These are phyloP conservation scores for Promerops cafer DNA, from an alignment of 2,113 vertebrate species.

Conservation along the genomic window DNA sequence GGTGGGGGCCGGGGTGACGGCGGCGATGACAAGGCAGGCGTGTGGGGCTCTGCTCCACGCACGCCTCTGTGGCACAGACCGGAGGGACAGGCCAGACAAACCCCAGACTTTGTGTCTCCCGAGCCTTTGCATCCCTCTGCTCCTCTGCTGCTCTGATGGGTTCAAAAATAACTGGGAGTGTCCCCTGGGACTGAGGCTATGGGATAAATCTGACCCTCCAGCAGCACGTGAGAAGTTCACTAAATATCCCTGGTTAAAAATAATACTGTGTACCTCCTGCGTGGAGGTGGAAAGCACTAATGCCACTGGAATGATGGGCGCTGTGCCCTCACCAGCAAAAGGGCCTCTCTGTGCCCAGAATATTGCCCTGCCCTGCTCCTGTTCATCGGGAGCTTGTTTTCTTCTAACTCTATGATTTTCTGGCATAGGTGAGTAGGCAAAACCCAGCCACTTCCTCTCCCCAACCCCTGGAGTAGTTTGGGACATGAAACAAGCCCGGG, in stretches of 20 bases:
- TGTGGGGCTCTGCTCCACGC: neutral
- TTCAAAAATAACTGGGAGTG: neutral
- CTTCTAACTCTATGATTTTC: neutral
- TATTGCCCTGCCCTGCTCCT: neutral
- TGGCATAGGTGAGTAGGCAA: neutral
- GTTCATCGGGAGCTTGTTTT: neutral
- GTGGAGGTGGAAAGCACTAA: neutral
- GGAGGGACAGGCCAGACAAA: neutral
- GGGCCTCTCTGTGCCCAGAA: neutral
- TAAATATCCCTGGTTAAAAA: neutral
- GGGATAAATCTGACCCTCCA: constrained; percentile 7
- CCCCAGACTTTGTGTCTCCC: neutral
- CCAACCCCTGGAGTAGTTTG: neutral
- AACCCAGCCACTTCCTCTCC: neutral
- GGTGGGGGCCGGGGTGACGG: neutral
- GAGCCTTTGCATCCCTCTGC: neutral
- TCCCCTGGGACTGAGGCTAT: neutral
- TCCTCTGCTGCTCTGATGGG: neutral
- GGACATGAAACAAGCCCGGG: neutral
- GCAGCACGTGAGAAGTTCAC: neutral
- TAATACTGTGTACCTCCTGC: neutral
- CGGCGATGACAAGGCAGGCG: rapidly evolving
- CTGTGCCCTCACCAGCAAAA: neutral
- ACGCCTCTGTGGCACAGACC: rapidly evolving
- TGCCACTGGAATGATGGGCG: neutral